Evolutionary conservation across 2,888 invertebrate species (phyloP), one percentile per base, ranked within the genome.

Genomic region (Dromius quadrimaculatus): DNA sequence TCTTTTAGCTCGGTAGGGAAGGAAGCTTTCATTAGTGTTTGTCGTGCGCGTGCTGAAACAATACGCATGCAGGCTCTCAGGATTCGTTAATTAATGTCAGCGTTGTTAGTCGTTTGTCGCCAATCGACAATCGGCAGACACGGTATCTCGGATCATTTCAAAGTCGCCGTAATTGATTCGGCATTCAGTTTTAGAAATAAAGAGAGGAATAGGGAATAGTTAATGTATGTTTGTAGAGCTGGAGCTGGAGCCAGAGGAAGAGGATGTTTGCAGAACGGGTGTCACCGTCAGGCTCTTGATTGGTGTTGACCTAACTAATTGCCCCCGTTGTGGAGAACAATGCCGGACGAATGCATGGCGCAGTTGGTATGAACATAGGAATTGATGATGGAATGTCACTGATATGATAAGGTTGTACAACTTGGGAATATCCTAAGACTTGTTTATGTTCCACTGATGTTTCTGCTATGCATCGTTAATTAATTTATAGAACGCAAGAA

Each of bases 271-370:
- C 22, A 19, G 47, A 65, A 22, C 36, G 50, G 64, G 65, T 65
- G 65, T 65, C 65, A 65, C 65, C 50, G 65, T 65, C 65, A 65
- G 65, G 36, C 47, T 65, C 22, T 47, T 66, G 66, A 66, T 66
- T 57, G 57, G 57, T 66, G 66, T 66, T 66, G 66, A 66, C 66
- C 57, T 54, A 66, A 66, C 66, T 66, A 66, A 66, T 66, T 66
- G 66, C 66, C 57, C 50, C 15, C 54, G 57, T 41, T 23, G 57
- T 9, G 38, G 57, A 50, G 65, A 66, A 66, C 66, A 66, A 66
- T 66, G 50, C 47, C 36, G 65, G 47, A 32, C 47, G 47, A 65
- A 65, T 50, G 65, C 20, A 65, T 50, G 47, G 36, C 34, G 15
- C 65, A 50, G 38, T 36, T 22, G 36, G 50, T 23, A 54, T 54